Conservation (phyloP, 2,113 vertebrate genomes). For the Sinocyclocheilus rhinocerous region DNA sequence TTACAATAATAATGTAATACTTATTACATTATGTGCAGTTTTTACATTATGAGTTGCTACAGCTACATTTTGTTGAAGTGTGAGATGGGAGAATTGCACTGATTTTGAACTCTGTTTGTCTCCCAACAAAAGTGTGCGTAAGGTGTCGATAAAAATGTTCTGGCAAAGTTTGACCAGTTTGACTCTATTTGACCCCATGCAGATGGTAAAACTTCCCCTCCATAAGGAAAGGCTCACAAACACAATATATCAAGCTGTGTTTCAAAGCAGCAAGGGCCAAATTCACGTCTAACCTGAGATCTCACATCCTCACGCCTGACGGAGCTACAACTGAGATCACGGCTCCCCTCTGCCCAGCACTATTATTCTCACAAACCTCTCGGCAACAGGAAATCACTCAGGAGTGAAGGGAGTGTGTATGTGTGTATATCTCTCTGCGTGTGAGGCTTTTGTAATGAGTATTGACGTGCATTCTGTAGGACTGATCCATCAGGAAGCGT, state of each 20-base stretch:
- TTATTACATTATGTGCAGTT: too few relatives aligned
- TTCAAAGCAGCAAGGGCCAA: neutral
- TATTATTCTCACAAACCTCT: slow-evolving; percentile 46
- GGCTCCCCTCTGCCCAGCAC: slow-evolving; percentile 18
- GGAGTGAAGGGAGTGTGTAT: slow-evolving; percentile 27
- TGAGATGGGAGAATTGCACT: neutral
- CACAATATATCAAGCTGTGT: neutral
- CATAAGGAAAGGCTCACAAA: neutral
- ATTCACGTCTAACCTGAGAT: neutral
- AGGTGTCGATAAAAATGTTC: neutral
- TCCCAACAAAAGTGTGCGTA: neutral
- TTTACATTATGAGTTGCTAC: too few relatives aligned
- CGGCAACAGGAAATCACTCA: slow-evolving; percentile 46
- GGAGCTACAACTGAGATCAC: slow-evolving; percentile 18
- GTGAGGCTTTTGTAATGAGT: slow-evolving; percentile 52
- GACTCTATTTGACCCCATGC: neutral
- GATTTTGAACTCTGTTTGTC: neutral
- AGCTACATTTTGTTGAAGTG: neutral
- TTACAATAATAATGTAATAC: too few relatives aligned
- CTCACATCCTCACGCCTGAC: slow-evolving; percentile 28
- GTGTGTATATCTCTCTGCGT: slow-evolving; percentile 24
- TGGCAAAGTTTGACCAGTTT: too few relatives aligned
- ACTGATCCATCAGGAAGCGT: slow-evolving; percentile 49
- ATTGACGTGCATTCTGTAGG: slow-evolving; percentile 34
- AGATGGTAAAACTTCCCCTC: neutral